Conservation (phyloP, 2,888 invertebrate species). For the Oscheius onirici region DNA sequence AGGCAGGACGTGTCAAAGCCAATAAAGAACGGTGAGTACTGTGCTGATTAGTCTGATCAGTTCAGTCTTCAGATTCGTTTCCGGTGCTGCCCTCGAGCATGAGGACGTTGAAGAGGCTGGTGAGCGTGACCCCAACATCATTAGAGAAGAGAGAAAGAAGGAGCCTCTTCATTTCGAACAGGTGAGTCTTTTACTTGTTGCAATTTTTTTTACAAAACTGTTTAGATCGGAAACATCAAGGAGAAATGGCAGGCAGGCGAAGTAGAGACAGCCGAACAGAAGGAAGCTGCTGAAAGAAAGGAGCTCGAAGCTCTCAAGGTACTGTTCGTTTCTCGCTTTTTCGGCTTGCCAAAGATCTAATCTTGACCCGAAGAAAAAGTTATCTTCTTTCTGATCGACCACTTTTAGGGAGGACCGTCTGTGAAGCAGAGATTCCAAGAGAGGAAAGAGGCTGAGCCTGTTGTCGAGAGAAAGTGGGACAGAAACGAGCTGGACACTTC, state of each 20-base stretch:
- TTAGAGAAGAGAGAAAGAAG: conserved; percentile 53
- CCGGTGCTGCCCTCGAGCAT: conserved; percentile 57
- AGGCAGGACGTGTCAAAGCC: conserved; percentile 61
- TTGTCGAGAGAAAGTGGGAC: conserved; percentile 61
- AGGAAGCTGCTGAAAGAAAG: conserved; percentile 59
- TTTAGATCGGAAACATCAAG: conserved; percentile 67
- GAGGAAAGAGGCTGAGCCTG: conserved; percentile 44
- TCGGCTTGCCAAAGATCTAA: neutral
- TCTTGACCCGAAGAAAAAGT: neutral
- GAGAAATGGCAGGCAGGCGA: conserved; percentile 72
- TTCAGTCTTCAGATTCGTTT: conserved; percentile 48
- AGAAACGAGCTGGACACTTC: conserved; percentile 65
- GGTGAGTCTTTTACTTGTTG: too few relatives aligned
- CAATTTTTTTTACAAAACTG: too few relatives aligned
- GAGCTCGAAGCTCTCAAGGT: conserved; percentile 70
- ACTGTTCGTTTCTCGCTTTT: neutral
- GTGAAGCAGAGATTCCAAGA: conserved; percentile 70
- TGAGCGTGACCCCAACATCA: conserved; percentile 59
- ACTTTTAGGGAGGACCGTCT: conserved; percentile 54
- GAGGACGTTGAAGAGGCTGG: conserved; percentile 54
- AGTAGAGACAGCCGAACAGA: conserved; percentile 66
- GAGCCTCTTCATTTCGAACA: conserved; percentile 60
- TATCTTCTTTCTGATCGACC: neutral
- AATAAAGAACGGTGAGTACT: conserved; percentile 55
- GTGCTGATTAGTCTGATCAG: neutral